A percentile compares a stretch with the other conserved stretches of the same genome.
Evolutionary conservation across 2,888 invertebrate species (phyloP).

Genomic region (Oegoconia quadripuncta): DNA sequence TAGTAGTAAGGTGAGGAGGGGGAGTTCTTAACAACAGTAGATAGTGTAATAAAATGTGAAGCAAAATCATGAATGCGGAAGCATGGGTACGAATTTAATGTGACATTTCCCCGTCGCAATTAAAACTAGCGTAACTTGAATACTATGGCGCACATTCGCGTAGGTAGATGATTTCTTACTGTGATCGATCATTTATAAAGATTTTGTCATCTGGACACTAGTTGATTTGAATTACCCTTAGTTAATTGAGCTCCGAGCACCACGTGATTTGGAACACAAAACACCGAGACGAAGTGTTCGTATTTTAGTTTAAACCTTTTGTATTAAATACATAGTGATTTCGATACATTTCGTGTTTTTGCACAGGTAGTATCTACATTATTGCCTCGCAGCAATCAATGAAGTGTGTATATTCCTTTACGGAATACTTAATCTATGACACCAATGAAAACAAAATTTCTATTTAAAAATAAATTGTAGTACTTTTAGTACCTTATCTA

Average conservation of each 20-base stretch:
- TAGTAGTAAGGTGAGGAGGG: slow-evolving; percentile 10
- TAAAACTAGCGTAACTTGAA: slow-evolving; percentile 44
- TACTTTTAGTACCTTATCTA: slow-evolving; percentile 1
- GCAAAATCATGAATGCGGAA: neutral
- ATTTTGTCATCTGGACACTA: slow-evolving; percentile 36
- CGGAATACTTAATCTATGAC: slow-evolving; percentile 5
- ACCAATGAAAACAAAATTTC: slow-evolving; percentile 6
- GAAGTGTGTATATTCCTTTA: neutral
- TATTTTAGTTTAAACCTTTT: too few species aligned
- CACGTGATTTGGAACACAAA: neutral
- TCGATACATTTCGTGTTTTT: neutral
- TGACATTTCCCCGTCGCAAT: slow-evolving; percentile 22
- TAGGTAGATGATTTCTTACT: slow-evolving; percentile 72
- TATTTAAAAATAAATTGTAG: slow-evolving; percentile 3
- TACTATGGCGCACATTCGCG: slow-evolving; percentile 74
- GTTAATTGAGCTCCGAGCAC: neutral
- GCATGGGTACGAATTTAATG: slow-evolving; percentile 13
- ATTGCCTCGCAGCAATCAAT: slow-evolving; percentile 7
- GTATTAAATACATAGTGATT: too few species aligned
- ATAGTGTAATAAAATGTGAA: neutral
- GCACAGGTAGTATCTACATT: neutral
- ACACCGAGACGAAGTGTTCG: neutral
- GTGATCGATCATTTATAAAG: slow-evolving; percentile 67
- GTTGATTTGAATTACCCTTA: neutral
- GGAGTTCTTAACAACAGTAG: slow-evolving; percentile 1